phyloP scores from a whole-genome alignment of 2,797 vertebrate genomes.

The Galagoides demidoff region DNA sequence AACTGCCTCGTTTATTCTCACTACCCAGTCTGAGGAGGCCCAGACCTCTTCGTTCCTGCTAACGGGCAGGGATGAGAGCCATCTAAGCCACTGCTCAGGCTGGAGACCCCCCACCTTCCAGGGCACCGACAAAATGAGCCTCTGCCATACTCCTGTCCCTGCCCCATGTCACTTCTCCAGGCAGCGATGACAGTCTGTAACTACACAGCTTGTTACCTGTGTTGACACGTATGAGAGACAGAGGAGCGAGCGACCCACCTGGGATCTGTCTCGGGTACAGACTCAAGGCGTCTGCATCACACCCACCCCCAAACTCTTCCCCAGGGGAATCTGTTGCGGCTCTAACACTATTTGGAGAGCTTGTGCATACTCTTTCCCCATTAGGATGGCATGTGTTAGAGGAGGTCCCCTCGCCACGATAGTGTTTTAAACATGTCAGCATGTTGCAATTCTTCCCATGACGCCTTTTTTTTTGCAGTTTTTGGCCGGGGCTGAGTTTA shows the following conservation, averaged over 20 bases:
- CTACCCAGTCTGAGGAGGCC: neutral
- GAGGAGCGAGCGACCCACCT: neutral
- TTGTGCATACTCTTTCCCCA: neutral
- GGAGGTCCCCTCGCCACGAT: too few species aligned
- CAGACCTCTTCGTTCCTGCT: neutral
- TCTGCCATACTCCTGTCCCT: too few species aligned
- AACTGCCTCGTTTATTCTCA: neutral
- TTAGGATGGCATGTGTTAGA: neutral
- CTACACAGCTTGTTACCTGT: accelerated
- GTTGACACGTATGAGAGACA: neutral
- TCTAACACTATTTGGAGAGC: neutral
- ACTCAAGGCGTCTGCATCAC: too few species aligned
- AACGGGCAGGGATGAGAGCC: neutral
- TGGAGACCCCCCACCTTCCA: neutral
- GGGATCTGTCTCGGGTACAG: neutral
- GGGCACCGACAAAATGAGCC: neutral
- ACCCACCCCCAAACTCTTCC: neutral
- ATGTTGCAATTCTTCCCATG: neutral
- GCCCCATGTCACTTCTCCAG: neutral
- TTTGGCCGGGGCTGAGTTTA: too few species aligned
- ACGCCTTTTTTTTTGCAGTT: too few species aligned
- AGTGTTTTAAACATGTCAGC: neutral
- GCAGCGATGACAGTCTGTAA: neutral
- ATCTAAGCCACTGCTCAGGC: neutral
- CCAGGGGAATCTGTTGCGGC: too few species aligned